Base-by-base conservation (phyloP, 2,113 vertebrate species). In the Crotalus tigris region DNA sequence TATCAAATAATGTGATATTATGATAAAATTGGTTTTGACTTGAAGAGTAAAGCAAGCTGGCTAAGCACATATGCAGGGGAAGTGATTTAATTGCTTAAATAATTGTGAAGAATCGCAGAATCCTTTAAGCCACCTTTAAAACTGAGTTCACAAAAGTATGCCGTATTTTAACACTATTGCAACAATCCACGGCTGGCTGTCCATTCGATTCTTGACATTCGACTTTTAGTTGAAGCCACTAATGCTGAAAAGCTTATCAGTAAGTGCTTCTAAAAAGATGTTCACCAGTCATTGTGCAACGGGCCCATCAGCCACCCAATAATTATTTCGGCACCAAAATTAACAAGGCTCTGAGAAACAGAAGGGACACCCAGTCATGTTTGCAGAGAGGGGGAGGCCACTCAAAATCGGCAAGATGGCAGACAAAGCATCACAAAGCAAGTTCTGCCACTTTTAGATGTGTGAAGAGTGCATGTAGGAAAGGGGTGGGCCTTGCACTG, bases 31-130 rank as follows among this genome's bases (percentile, higher is more conserved):
- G 90, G 91, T 91, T 93, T 53, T 94, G 88, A 90, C 2, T 54
- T 91, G n/a, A 94, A 87, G 15, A 59, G 90, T 90, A 92, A 95
- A 51, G 23, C 55, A 64, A 55, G 46, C 0, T 15, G 86, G n/a
- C 0, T 1, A 61, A 55, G 88, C 24, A 3, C 87, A 23, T 58
- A 15, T 29, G 46, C 46, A 61, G 86, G 46, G 24, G n/a, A 0
- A 0, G 91, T 4, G 0, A 0, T 11, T 39, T 53, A 23, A 53
- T 9, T 57, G 33, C 39, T 57, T 24, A 1, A 15, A 54, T 4
- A 2, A 11, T 11, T 61, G 55, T 55, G n/a, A 10, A 26, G 26
- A 57, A 44, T 81, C 29, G 9, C 5, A 53, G 58, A 39, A 69
- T 11, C 6, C 8, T 19, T 85, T 58, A 21, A 44, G 59, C 26